A percentile compares a stretch with the other conserved stretches of the same genome.
These are phyloP conservation scores for Semnornis frantzii DNA, from an alignment of 2,113 vertebrate genomes.

Conservation along the genomic window DNA sequence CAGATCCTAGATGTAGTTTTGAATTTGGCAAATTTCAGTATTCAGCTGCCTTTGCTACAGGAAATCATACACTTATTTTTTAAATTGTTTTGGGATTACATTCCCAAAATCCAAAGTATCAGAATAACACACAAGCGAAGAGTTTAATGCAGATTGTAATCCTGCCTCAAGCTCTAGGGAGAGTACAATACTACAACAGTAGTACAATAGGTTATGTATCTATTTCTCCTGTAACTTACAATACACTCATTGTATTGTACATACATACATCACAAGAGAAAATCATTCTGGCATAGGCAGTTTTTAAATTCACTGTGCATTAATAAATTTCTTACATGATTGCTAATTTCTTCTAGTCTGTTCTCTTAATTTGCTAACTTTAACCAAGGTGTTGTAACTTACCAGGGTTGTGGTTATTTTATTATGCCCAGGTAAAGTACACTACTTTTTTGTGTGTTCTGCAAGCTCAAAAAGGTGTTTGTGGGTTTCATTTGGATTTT, in stretches of 20 bases:
- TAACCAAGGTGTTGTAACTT: neutral
- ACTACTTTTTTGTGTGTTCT: neutral
- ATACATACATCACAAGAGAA: neutral
- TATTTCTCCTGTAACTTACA: neutral
- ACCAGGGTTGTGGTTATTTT: neutral
- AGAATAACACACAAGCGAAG: neutral
- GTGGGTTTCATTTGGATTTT: neutral
- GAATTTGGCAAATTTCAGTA: neutral
- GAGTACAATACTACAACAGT: neutral
- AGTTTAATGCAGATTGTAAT: neutral
- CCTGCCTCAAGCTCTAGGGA: neutral
- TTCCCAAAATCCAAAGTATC: neutral
- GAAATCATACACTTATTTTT: neutral
- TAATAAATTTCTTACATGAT: neutral
- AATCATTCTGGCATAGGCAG: neutral
- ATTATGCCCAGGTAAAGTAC: neutral
- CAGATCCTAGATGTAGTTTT: neutral
- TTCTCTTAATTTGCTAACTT: neutral
- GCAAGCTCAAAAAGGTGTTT: neutral
- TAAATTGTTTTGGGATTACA: neutral
- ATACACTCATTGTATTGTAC: neutral
- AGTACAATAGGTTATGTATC: neutral
- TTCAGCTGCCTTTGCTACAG: neutral
- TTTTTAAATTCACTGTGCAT: neutral
- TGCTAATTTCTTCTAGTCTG: neutral